phyloP scores from a whole-genome alignment of 2,113 vertebrate genomes.

The Sapayoa aenigma region DNA sequence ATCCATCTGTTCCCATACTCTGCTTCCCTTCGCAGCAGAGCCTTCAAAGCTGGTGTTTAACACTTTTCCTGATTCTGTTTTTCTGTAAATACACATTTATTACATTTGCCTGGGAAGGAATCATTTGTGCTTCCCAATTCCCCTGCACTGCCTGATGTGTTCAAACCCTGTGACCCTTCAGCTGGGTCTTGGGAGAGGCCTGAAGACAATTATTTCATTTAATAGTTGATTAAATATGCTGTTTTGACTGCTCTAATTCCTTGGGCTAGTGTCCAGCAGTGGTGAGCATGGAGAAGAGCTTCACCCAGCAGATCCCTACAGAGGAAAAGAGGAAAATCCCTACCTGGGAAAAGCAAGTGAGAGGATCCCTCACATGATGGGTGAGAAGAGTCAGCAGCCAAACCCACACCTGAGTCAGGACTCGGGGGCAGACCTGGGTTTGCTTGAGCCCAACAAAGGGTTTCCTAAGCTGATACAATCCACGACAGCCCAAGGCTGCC shows the following conservation, averaged over 20 bases:
- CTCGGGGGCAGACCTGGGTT: no score
- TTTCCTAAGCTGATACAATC: not conserved
- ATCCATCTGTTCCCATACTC: not conserved
- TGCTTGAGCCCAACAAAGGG: not conserved
- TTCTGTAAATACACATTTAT: not conserved
- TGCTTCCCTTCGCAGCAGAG: not conserved
- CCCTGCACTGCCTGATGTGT: not conserved
- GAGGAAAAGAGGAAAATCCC: not conserved
- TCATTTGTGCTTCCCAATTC: not conserved
- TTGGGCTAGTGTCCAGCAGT: not conserved
- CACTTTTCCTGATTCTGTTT: not conserved
- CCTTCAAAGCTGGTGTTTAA: not conserved
- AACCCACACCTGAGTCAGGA: accelerated
- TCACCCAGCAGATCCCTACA: not conserved
- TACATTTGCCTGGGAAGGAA: not conserved
- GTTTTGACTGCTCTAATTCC: not conserved
- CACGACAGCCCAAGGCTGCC: not conserved
- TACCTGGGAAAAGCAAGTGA: not conserved
- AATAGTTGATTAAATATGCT: not conserved
- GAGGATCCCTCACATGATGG: not conserved
- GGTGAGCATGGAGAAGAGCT: not conserved
- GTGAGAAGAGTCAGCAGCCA: not conserved
- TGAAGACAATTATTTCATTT: not conserved
- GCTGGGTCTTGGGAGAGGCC: not conserved
- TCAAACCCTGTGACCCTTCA: not conserved